Percentiles rank a stretch among this genome's conserved stretches.
phyloP scores from a whole-genome alignment of 1,140 invertebrate genomes.

The Melanaphis sacchari region DNA sequence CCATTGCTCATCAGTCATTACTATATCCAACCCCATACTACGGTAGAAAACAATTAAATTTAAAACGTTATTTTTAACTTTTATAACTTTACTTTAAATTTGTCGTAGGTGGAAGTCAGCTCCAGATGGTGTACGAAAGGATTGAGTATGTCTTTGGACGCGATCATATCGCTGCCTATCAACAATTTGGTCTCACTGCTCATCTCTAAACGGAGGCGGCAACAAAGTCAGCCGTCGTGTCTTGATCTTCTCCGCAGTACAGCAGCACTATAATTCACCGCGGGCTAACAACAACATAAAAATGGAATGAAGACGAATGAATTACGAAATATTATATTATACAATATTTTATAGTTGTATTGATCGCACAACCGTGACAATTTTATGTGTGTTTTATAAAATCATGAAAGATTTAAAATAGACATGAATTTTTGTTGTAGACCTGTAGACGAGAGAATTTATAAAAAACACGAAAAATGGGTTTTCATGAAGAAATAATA shows the following conservation, averaged over 20 bases:
- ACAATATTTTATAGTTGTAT: background rate
- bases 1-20: background rate
- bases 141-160: conserved; percentile 70
- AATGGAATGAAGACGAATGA: background rate
- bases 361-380: background rate
- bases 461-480: background rate
- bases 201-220: background rate
- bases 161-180: conserved; percentile 55
- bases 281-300: background rate
- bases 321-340: background rate
- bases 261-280: background rate
- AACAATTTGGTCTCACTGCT: conserved; percentile 58
- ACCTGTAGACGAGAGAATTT: background rate
- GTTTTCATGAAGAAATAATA: background rate
- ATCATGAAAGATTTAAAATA: background rate
- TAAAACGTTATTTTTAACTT: conserved; percentile 64
- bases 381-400: background rate
- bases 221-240: background rate
- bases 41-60: background rate
- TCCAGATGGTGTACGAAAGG: conserved; percentile 85
- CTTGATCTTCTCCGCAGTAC: background rate
- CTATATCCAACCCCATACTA: background rate
- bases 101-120: conserved; percentile 82
- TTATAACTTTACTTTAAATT: conserved; percentile 75
- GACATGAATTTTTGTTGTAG: background rate